Conservation (phyloP, 2,113 vertebrate genomes). For the Labrus mixtus region DNA sequence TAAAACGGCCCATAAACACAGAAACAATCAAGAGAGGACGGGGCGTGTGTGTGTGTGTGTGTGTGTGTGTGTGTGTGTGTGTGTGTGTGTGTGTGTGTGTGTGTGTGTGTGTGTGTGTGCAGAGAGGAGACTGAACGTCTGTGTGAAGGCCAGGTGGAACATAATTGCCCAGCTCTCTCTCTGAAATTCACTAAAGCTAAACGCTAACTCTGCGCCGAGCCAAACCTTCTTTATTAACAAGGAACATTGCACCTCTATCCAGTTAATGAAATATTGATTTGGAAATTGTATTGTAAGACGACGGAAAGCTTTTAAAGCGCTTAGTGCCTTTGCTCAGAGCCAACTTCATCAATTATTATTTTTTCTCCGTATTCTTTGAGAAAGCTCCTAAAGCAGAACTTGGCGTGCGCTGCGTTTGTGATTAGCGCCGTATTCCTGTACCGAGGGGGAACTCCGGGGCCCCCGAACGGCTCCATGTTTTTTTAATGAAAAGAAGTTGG, state of each 20-base stretch:
- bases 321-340: conserved; percentile 69
- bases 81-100: conserved; percentile 31
- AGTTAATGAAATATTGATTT: conserved; percentile 85
- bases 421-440: conserved; percentile 53
- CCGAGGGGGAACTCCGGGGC: conserved; percentile 16
- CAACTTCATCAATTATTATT: conserved; percentile 74
- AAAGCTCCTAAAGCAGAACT: conserved; percentile 45
- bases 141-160: conserved; percentile 37
- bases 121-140: conserved; percentile 10
- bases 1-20: conserved; percentile 64
- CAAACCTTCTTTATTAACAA: conserved; percentile 70
- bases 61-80: conserved; percentile 26
- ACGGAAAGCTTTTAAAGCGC: conserved; percentile 73
- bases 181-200: conserved; percentile 47
- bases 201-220: conserved; percentile 49
- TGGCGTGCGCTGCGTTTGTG: conserved; percentile 22
- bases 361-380: conserved; percentile 68
- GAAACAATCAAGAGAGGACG: conserved; percentile 47
- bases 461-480: conserved; percentile 48
- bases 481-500: conserved; percentile 60
- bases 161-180: conserved; percentile 27
- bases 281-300: conserved; percentile 77
- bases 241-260: conserved; percentile 71
- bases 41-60: conserved; percentile 10
- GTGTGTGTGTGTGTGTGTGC: conserved; percentile 8